A percentile compares a stretch with the other conserved stretches of the same genome.
phyloP scores from a whole-genome alignment of 2,113 vertebrate species.

The Barbus barbus region DNA sequence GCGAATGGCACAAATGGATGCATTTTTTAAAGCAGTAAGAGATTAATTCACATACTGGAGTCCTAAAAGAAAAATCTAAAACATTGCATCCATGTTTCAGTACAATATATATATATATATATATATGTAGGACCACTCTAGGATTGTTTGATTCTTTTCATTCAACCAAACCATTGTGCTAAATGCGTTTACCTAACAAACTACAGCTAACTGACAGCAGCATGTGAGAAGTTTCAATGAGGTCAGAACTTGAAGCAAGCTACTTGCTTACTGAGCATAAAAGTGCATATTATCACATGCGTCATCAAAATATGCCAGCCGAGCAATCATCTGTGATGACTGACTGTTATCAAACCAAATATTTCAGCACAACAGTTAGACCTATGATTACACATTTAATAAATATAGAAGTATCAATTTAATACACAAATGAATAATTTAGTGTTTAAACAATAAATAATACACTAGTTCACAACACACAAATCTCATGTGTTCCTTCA shows the following conservation, averaged over 20 bases:
- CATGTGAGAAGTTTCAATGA: constrained; percentile 33
- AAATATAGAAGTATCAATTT: constrained; percentile 54
- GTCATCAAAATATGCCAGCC: constrained; percentile 38
- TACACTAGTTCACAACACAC: constrained; percentile 48
- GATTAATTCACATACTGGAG: background rate
- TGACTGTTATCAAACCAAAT: constrained; percentile 27
- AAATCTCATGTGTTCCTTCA: constrained; percentile 17
- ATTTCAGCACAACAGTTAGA: constrained; percentile 34
- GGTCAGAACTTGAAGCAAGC: constrained; percentile 42
- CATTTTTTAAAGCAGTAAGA: background rate
- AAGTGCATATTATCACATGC: constrained; percentile 55
- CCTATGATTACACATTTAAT: too few relatives aligned
- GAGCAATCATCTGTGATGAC: constrained; percentile 15
- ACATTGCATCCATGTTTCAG: constrained; percentile 2
- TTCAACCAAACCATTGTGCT: constrained; percentile 1
- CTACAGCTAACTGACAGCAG: constrained; percentile 23
- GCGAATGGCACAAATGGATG: too few relatives aligned
- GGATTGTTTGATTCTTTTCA: background rate
- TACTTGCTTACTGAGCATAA: constrained; percentile 48
- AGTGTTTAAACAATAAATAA: constrained; percentile 51
- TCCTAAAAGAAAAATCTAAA: background rate
- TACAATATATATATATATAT: too few relatives aligned
- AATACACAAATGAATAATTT: constrained; percentile 44
- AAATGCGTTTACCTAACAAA: constrained; percentile 17
- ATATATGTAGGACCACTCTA: background rate